Evolutionary conservation across 2,113 vertebrate genomes (phyloP), one percentile per base, ranked within the genome.

Genomic region (Xerus inauris): DNA sequence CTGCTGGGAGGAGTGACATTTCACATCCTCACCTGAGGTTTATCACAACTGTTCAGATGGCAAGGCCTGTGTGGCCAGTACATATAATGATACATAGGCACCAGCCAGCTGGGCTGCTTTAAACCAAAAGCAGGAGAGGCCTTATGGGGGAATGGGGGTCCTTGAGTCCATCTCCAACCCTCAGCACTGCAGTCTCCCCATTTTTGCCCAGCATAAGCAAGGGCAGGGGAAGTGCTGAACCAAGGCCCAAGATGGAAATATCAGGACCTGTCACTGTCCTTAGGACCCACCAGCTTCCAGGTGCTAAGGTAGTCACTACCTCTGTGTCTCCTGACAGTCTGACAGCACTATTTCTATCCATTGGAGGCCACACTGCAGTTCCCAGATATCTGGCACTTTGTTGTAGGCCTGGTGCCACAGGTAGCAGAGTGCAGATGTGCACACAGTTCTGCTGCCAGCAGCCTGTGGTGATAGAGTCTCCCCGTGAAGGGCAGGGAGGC

Each of bases 71-170:
- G 98, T 97, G 67, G 97, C 98, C 97, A 88, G 81, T 98, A 97
- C 98, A 97, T 96, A 92, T 62, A 28, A 62, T 62, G 59, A 28
- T 98, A 98, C 98, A 98, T 99, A 98, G 96, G 98, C 99, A 98
- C 98, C 98, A 99, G 99, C 99, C 99, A 99, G 24, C 97, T 98
- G 87, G 98, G 98, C 98, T 98, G 97, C 98, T 99, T 99, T 98
- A 98, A 98, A 99, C 99, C 98, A 99, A 90, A 84, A 92, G 97
- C 96, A 99, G 89, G 59, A 51, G 93, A 97, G 93, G 96, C 49
- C 28, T 42, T 42, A 17, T 54, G 5, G 8, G 30, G 12, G n/a
- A 2, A 22, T n/a, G 72, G 57, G 57, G 22, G 16, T 6, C 79
- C 7, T 92, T 35, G 89, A 8, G 59, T 11, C 17, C 76, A 62